These are phyloP conservation scores for Dicyema japonicum DNA, from an alignment of 1,140 invertebrate genomes.

Conservation along the genomic window DNA sequence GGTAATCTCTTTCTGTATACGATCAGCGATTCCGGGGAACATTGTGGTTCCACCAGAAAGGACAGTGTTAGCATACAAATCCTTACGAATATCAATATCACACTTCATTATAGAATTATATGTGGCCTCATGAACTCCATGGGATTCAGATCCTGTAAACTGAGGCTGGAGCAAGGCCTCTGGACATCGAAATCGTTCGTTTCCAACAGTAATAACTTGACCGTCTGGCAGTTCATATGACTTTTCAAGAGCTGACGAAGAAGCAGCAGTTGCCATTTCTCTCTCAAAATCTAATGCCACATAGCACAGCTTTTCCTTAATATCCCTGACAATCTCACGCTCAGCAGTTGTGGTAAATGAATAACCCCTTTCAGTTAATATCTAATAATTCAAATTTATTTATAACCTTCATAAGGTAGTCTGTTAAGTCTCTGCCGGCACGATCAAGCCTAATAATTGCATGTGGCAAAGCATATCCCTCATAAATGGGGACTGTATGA, in stretches of 20 bases:
- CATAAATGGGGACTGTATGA: conserved; percentile 25
- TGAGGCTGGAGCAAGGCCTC: conserved; percentile 34
- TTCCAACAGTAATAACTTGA: too few species aligned
- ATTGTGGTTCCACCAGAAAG: conserved; percentile 75
- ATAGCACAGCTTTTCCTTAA: conserved; percentile 52
- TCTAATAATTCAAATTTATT: conserved; percentile 28
- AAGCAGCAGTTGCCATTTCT: conserved; percentile 58
- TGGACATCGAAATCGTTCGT: conserved; percentile 12
- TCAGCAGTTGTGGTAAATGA: conserved; percentile 54
- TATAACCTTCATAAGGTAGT: conserved; percentile 48
- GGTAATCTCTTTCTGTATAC: conserved; percentile 42
- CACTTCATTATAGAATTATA: too few species aligned
- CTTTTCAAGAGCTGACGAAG: conserved; percentile 17
- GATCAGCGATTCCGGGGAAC: conserved; percentile 54
- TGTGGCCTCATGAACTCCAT: conserved; percentile 27
- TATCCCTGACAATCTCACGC: conserved; percentile 11
- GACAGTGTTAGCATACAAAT: conserved; percentile 62
- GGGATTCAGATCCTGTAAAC: conserved; percentile 17
- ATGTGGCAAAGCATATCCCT: conserved; percentile 36
- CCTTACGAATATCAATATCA: conserved; percentile 48
- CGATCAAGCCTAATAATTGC: conserved; percentile 58
- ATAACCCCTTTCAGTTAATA: conserved; percentile 79
- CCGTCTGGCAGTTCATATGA: conserved; percentile 22
- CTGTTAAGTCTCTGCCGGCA: too few species aligned
- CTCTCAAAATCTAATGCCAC: conserved; percentile 67